Conservation (phyloP, 2,113 vertebrate species). For the Peromyscus leucopus region DNA sequence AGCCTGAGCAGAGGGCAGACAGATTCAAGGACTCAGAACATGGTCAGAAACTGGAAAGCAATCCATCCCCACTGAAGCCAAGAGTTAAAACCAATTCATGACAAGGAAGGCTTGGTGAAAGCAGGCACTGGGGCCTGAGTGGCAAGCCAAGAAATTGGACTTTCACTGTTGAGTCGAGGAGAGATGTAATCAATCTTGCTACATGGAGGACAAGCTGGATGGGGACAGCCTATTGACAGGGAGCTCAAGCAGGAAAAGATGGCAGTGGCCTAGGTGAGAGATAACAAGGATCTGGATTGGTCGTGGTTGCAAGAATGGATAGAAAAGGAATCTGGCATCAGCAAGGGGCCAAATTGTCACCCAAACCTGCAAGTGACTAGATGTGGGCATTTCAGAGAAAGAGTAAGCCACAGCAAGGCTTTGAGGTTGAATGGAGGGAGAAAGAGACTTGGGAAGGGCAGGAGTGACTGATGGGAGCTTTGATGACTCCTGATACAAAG, state of each 20-base stretch:
- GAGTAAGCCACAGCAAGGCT: not conserved
- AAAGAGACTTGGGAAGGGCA: not conserved
- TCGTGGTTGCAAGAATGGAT: constrained; percentile 10
- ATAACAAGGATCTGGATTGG: not conserved
- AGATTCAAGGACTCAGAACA: not conserved
- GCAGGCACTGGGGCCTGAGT: not conserved
- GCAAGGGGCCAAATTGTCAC: not conserved
- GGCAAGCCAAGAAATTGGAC: not conserved
- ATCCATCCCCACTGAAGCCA: not conserved
- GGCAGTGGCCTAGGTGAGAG: not conserved
- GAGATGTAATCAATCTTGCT: not conserved
- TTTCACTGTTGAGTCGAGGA: not conserved
- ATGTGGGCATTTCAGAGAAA: not conserved
- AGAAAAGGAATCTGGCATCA: not conserved
- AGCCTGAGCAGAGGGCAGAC: not conserved
- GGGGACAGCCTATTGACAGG: not conserved
- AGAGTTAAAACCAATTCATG: not conserved
- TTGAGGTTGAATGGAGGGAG: not conserved
- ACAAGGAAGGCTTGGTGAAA: not conserved
- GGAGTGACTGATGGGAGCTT: not conserved
- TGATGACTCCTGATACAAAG: not conserved
- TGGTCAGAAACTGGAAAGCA: not conserved
- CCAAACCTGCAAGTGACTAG: not conserved
- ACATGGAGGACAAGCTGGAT: not conserved
- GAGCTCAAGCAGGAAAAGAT: not conserved